Evolutionary conservation across 2,888 invertebrate genomes (phyloP).

Genomic region (Noctua janthe): DNA sequence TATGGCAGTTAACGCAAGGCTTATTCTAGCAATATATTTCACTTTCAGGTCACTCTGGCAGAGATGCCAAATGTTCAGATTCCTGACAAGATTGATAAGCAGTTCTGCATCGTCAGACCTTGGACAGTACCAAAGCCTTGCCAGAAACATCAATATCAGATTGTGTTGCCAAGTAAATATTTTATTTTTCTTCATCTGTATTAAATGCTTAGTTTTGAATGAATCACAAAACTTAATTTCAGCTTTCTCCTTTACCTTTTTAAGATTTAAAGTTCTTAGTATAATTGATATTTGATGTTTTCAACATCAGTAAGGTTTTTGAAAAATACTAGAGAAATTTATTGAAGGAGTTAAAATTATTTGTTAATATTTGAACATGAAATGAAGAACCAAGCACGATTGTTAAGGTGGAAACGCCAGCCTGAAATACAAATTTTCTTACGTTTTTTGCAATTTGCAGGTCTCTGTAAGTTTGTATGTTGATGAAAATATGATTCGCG

Average conservation of each 20-base stretch:
- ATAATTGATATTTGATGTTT: not conserved
- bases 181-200: not conserved
- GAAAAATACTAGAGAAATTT: not conserved
- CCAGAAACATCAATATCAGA: slow-evolving; percentile 80
- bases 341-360: not conserved
- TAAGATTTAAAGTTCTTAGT: not conserved
- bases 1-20: not conserved
- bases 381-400: not conserved
- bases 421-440: too few species aligned
- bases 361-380: slow-evolving; percentile 1
- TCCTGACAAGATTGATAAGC: slow-evolving; percentile 68
- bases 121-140: slow-evolving; percentile 79
- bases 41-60: slow-evolving; percentile 76
- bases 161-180: slow-evolving; percentile 82
- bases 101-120: slow-evolving; percentile 70
- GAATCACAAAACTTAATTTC: not conserved
- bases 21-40: not conserved
- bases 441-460: too few species aligned
- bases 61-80: slow-evolving; percentile 74
- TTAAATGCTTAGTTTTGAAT: not conserved
- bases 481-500: too few species aligned
- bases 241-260: not conserved
- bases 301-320: not conserved
- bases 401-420: too few species aligned
- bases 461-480: too few species aligned